These are phyloP conservation scores for Petroica traversi DNA, from an alignment of 2,113 vertebrate species.

Conservation along the genomic window DNA sequence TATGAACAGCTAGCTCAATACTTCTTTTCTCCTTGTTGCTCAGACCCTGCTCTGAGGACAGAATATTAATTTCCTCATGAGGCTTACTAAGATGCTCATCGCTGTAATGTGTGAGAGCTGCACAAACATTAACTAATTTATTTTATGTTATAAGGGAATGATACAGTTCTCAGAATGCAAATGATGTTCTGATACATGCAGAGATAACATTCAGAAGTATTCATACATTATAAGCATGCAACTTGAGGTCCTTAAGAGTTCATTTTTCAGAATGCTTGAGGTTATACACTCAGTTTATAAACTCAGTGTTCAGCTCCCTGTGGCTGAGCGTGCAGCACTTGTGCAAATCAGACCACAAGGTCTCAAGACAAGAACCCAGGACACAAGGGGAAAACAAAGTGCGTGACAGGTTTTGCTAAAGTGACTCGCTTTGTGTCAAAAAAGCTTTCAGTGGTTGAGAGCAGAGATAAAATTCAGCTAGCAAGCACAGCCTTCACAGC, in stretches of 20 bases:
- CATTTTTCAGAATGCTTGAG: neutral
- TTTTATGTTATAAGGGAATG: neutral
- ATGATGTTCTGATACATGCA: neutral
- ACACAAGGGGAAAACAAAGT: neutral
- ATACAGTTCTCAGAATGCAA: constrained; percentile 29
- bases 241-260: neutral
- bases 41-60: neutral
- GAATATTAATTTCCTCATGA: constrained; percentile 49
- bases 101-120: neutral
- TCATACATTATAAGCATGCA: neutral
- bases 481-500: neutral
- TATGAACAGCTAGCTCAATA: neutral
- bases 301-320: neutral
- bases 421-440: neutral
- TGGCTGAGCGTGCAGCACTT: neutral
- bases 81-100: neutral
- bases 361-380: neutral
- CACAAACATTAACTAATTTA: constrained; percentile 30
- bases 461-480: neutral
- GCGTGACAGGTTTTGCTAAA: neutral
- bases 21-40: neutral
- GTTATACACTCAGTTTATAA: neutral
- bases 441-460: neutral
- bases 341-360: neutral
- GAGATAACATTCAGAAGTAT: constrained; percentile 10